These are phyloP conservation scores for Camponotus floridanus DNA, from an alignment of 1,140 invertebrate species.

Conservation along the genomic window DNA sequence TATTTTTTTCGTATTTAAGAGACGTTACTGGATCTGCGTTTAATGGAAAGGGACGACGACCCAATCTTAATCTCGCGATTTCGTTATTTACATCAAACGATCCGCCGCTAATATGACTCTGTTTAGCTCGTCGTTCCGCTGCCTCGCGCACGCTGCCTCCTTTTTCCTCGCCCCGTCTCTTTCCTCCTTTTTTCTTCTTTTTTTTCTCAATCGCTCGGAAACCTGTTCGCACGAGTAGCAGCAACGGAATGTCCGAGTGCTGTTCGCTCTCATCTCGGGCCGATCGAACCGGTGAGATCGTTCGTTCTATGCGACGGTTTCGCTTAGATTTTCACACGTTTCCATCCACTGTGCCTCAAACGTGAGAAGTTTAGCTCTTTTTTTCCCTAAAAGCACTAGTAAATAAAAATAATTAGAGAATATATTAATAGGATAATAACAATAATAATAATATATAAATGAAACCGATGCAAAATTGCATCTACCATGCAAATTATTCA, in stretches of 20 bases:
- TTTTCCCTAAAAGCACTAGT: background rate
- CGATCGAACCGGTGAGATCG: constrained; percentile 61
- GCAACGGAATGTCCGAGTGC: constrained; percentile 74
- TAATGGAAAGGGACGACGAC: background rate
- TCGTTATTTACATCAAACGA: constrained; percentile 61
- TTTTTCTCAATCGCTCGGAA: constrained; percentile 72
- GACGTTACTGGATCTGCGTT: background rate
- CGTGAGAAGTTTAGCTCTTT: background rate
- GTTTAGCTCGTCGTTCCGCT: constrained; percentile 63
- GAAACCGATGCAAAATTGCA: no score
- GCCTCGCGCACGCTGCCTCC: background rate
- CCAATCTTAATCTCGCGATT: constrained; percentile 19
- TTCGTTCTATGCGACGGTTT: constrained; percentile 67
- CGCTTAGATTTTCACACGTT: constrained; percentile 21
- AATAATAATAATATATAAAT: no score
- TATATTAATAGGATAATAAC: background rate
- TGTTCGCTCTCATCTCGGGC: constrained; percentile 71
- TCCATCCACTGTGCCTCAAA: background rate
- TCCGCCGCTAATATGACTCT: constrained; percentile 68
- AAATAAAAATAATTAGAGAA: background rate
- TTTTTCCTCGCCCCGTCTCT: constrained; percentile 45
- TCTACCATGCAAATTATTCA: no score
- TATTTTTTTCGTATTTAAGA: background rate
- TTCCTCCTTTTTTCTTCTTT: constrained; percentile 49
- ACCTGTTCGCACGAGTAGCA: constrained; percentile 70